phyloP scores from a whole-genome alignment of 1,140 invertebrate species.

The Nautilus pompilius region DNA sequence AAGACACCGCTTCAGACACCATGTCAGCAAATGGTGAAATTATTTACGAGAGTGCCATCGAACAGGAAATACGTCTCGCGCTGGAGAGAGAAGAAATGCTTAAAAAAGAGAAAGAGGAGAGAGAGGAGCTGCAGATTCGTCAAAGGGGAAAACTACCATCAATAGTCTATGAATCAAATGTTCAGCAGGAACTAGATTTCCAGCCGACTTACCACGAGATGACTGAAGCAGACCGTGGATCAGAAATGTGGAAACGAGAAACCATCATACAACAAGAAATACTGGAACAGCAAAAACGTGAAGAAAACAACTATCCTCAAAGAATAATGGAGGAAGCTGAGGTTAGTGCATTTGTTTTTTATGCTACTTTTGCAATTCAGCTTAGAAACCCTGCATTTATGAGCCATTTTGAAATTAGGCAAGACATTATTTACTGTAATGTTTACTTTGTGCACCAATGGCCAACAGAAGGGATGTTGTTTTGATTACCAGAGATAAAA shows the following conservation, averaged over 20 bases:
- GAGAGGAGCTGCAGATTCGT: conserved; percentile 20
- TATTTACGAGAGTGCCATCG: conserved; percentile 61
- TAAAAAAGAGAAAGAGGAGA: conserved; percentile 34
- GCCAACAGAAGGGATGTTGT: no score
- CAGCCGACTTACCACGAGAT: conserved; percentile 44
- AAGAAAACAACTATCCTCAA: no score
- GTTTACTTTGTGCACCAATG: no score
- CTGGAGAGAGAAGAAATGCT: conserved; percentile 57
- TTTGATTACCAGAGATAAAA: no score
- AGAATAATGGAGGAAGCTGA: no score
- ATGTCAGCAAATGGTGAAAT: conserved; percentile 21
- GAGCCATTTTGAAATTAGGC: no score
- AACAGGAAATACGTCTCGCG: conserved; percentile 60
- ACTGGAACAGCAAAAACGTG: conserved; percentile 24
- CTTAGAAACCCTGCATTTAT: no score
- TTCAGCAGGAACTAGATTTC: conserved; percentile 19
- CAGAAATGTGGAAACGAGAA: conserved; percentile 31
- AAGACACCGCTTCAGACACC: conserved; percentile 8
- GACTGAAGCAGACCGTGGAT: conserved; percentile 45
- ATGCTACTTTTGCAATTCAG: no score
- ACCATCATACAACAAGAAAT: conserved; percentile 21
- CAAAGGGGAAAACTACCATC: conserved; percentile 19
- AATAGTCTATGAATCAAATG: conserved; percentile 7
- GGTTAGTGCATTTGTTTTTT: no score
- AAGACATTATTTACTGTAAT: no score